These are phyloP conservation scores for Drosophila kepulauana DNA, from an alignment of 1,140 invertebrate species.

Conservation along the genomic window DNA sequence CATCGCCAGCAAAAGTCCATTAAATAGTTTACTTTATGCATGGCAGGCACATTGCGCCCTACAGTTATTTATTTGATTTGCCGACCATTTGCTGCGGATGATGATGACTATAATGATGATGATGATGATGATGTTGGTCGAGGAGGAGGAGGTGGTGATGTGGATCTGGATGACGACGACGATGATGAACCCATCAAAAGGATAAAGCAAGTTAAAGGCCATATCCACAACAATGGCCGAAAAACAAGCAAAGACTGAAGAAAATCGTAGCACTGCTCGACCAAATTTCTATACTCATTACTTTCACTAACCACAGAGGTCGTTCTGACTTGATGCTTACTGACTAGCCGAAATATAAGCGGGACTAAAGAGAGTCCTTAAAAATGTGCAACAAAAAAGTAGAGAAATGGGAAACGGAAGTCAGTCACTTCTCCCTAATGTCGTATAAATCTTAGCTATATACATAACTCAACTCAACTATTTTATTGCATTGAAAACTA, in stretches of 20 bases:
- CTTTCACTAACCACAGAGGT: not conserved
- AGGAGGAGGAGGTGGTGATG: conserved; percentile 50
- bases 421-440: not conserved
- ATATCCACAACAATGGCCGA: conserved; percentile 42
- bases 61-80: conserved; percentile 75
- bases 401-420: not conserved
- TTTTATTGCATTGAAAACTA: too few species aligned
- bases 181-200: conserved; percentile 72
- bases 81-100: conserved; percentile 57
- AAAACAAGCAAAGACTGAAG: conserved; percentile 7
- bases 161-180: conserved; percentile 35
- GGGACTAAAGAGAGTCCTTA: too few species aligned
- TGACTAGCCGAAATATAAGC: too few species aligned
- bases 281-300: conserved; percentile 36
- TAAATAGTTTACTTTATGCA: conserved; percentile 83
- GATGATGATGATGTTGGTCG: conserved; percentile 43
- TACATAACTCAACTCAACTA: too few species aligned
- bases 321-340: not conserved
- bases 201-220: conserved; percentile 58
- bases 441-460: too few species aligned
- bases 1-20: conserved; percentile 66
- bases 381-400: too few species aligned
- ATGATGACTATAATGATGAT: conserved; percentile 37
- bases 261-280: conserved; percentile 18
- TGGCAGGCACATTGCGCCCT: conserved; percentile 76